Conservation (phyloP, 35 echinoderm and acorn worm genomes). For the Ophiothrix spiculata region DNA sequence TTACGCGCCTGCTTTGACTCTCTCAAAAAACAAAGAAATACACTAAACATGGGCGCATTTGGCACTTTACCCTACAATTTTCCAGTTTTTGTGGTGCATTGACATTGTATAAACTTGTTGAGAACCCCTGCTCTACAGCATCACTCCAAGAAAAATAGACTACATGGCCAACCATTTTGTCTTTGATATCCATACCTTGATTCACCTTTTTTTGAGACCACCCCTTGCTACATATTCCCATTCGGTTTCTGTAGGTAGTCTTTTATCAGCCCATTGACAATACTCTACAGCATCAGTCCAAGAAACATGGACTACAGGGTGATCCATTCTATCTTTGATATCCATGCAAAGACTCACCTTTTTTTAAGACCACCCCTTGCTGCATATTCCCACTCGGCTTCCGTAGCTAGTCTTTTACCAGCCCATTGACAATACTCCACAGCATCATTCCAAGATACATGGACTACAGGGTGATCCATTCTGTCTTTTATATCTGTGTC, state of each 20-base stretch:
- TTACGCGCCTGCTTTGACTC: too few relatives aligned
- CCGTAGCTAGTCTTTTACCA: constrained; percentile 82
- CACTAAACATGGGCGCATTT: too few relatives aligned
- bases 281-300: constrained; percentile 94
- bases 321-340: constrained; percentile 87
- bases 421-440: constrained; percentile 84
- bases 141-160: constrained; percentile 90
- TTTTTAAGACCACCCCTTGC: constrained; percentile 84
- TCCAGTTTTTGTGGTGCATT: too few relatives aligned
- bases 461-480: constrained; percentile 91
- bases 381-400: constrained; percentile 94
- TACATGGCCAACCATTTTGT: constrained; percentile 86
- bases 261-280: constrained; percentile 88
- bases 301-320: constrained; percentile 80
- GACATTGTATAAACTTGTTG: too few relatives aligned
- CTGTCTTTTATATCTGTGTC: constrained; percentile 74
- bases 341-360: constrained; percentile 67
- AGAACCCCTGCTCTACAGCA: too few relatives aligned
- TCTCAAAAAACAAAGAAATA: too few relatives aligned
- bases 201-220: constrained; percentile 83
- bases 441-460: constrained; percentile 95
- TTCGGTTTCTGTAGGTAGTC: constrained; percentile 89
- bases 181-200: constrained; percentile 46
- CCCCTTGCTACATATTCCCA: constrained; percentile 88
- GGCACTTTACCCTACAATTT: too few relatives aligned